Evolutionary conservation across 2,113 vertebrate genomes (phyloP), one percentile per base, ranked within the genome.

Genomic region (Centropus unirufus): DNA sequence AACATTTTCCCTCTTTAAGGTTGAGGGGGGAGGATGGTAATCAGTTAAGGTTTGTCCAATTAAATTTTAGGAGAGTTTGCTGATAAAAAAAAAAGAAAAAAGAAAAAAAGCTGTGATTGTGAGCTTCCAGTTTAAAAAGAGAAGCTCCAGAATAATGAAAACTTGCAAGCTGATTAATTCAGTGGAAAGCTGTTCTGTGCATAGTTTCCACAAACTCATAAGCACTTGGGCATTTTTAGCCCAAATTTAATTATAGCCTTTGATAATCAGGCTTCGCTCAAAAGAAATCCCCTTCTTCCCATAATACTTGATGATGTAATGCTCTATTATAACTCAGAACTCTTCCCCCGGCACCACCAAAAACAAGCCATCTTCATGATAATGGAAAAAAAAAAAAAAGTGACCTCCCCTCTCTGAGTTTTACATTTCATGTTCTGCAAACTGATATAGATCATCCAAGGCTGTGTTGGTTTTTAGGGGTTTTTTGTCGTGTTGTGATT

Each of bases 191-290:
- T 97, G 98, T 98, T 98, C 97, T 97, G 83, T 92, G 95, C 94
- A 95, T 96, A 96, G 96, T 97, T 98, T 98, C 98, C 97, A 97
- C 97, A 96, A 98, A 98, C 98, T 98, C 98, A 98, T 98, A 98
- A 98, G 98, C 97, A 98, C 98, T 98, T 98, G 97, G 98, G 98
- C 98, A 98, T 99, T 98, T 99, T 99, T 98, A 98, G 98, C 96
- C 97, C 98, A 99, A 99, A 99, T 98, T 99, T 99, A 99, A 99
- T 99, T 99, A 99, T 98, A 98, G 98, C 95, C 98, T 98, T 98
- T 98, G 98, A 98, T 98, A 98, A 99, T 98, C 98, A 98, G 97
- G 94, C 98, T 98, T 98, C 96, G 84, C 98, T 98, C 97, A 97
- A 98, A 99, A 98, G 98, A 98, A 98, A 96, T 97, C 98, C 98